A percentile compares a stretch with the other conserved stretches of the same genome.
phyloP scores from a whole-genome alignment of 2,888 invertebrate genomes.

The Exocentrus adspersus region DNA sequence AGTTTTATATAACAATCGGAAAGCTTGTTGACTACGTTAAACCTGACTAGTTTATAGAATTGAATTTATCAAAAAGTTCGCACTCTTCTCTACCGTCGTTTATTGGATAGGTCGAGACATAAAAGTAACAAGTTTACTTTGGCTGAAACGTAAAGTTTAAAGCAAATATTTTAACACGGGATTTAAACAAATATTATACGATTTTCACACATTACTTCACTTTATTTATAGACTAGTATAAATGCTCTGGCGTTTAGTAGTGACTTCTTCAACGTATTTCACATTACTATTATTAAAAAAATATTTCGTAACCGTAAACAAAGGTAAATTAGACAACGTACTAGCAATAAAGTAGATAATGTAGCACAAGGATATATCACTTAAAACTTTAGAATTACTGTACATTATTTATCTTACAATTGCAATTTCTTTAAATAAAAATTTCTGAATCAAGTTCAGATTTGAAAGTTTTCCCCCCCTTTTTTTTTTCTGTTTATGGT shows the following conservation, averaged over 20 bases:
- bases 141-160: background rate
- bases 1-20: background rate
- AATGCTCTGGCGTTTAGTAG: conserved; percentile 1
- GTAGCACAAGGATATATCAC: no score
- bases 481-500: no score
- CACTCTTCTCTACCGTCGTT: background rate
- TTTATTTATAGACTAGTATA: background rate
- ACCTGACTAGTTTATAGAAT: background rate
- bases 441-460: no score
- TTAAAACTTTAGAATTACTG: no score
- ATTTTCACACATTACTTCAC: conserved; percentile 4
- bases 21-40: background rate
- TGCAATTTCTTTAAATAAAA: no score
- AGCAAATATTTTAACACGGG: conserved; percentile 9
- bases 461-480: no score
- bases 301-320: no score
- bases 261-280: background rate
- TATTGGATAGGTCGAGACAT: conserved; percentile 2
- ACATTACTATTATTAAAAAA: background rate
- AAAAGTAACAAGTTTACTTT: conserved; percentile 14
- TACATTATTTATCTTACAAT: no score
- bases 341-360: no score
- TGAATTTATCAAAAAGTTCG: conserved; percentile 1
- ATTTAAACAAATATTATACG: background rate
- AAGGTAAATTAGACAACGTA: no score